These are phyloP conservation scores for Remorina albescens DNA, from an alignment of 2,797 vertebrate genomes.

Conservation along the genomic window DNA sequence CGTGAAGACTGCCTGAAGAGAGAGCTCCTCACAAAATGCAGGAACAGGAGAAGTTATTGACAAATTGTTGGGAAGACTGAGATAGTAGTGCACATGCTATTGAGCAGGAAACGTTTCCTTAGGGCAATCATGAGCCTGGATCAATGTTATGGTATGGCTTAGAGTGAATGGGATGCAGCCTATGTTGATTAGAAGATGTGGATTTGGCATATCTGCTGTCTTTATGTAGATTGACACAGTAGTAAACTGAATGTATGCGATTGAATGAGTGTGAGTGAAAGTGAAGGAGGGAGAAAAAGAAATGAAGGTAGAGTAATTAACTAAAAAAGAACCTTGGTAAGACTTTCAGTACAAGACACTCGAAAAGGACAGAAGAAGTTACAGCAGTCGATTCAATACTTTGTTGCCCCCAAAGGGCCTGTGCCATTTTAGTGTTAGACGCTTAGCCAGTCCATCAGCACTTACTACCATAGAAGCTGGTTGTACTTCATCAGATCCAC, in stretches of 20 bases:
- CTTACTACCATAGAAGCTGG: slow-evolving; percentile 1
- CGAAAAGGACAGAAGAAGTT: slow-evolving; percentile 17
- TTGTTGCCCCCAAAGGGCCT: slow-evolving; percentile 8
- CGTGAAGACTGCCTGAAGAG: slow-evolving; percentile 49
- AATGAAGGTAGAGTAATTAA: not conserved
- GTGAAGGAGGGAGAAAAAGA: not conserved
- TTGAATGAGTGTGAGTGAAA: slow-evolving; percentile 9
- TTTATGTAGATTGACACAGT: slow-evolving; percentile 16
- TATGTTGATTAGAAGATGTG: slow-evolving; percentile 23
- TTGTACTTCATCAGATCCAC: slow-evolving; percentile 3
- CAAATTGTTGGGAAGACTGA: slow-evolving; percentile 59
- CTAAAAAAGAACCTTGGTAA: not conserved
- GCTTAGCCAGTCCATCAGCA: not conserved
- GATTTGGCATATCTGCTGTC: slow-evolving; percentile 24
- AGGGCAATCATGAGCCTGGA: slow-evolving; percentile 41
- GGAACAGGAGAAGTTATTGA: slow-evolving; percentile 63
- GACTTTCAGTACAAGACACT: slow-evolving; percentile 5
- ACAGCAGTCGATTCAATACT: slow-evolving; percentile 8
- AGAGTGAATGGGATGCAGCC: slow-evolving; percentile 45
- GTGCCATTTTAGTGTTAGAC: slow-evolving; percentile 16
- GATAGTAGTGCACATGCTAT: slow-evolving; percentile 60
- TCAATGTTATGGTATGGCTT: slow-evolving; percentile 58
- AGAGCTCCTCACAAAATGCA: slow-evolving; percentile 56
- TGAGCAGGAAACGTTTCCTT: slow-evolving; percentile 58
- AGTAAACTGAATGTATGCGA: slow-evolving; percentile 21